These are phyloP conservation scores for Gambusia holbrooki DNA, from an alignment of 2,113 vertebrate genomes.

Conservation along the genomic window DNA sequence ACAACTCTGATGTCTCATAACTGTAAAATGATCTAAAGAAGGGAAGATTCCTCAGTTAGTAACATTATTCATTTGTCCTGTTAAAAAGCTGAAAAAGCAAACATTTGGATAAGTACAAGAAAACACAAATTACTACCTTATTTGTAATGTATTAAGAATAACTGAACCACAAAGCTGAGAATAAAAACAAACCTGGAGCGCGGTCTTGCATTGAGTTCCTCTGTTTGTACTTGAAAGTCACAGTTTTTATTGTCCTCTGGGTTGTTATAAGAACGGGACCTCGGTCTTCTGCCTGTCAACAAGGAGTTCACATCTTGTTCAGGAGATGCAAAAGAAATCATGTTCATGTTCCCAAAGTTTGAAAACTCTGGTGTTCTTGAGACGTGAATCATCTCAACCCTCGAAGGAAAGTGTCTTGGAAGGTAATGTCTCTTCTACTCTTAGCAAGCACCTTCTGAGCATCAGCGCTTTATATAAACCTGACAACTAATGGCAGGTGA, in stretches of 20 bases:
- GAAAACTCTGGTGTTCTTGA: constrained; percentile 51
- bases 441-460: constrained; percentile 1
- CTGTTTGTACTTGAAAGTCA: constrained; percentile 23
- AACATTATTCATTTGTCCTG: background rate
- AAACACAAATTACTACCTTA: no score
- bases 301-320: constrained; percentile 40
- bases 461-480: constrained; percentile 52
- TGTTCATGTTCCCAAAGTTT: constrained; percentile 54
- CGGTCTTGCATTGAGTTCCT: constrained; percentile 54
- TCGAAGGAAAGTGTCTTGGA: background rate
- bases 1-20: constrained; percentile 59
- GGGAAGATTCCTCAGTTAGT: background rate
- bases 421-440: background rate
- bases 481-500: constrained; percentile 43
- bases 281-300: constrained; percentile 46
- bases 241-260: constrained; percentile 47
- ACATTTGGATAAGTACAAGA: background rate
- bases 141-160: no score
- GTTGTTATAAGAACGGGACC: constrained; percentile 69
- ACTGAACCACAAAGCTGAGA: background rate
- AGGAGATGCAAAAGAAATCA: constrained; percentile 20
- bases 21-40: constrained; percentile 76
- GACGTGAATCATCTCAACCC: constrained; percentile 65
- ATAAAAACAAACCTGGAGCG: constrained; percentile 69
- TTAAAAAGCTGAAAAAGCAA: background rate